Percentiles rank a stretch among this genome's conserved stretches.
Conservation (phyloP, 1,140 invertebrate species). For the Papilio machaon region DNA sequence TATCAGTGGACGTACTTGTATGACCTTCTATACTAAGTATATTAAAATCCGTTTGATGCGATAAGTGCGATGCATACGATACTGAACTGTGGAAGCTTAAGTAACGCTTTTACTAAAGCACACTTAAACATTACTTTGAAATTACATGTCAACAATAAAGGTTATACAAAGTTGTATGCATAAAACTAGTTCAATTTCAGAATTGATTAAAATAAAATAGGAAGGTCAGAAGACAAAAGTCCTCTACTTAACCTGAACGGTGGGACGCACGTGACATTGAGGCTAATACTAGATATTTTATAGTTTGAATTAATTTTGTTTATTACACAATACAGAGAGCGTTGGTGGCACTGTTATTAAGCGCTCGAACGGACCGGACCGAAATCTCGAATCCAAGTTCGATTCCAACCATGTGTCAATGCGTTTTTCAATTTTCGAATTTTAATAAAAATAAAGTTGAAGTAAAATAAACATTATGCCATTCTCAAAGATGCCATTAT, state of each 20-base stretch:
- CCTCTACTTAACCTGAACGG: not conserved
- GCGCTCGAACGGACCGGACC: too few relatives aligned
- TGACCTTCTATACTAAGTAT: too few relatives aligned
- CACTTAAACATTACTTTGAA: not conserved
- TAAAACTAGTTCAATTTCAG: not conserved
- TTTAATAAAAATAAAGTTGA: too few relatives aligned
- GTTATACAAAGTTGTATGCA: not conserved
- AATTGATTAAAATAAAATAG: not conserved
- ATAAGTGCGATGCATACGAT: not conserved
- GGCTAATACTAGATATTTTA: not conserved
- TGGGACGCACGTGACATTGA: constrained; percentile 17
- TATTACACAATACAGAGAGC: not conserved
- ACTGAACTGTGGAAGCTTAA: not conserved
- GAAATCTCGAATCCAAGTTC: too few relatives aligned
- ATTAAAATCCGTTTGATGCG: not conserved
- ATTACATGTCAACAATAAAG: not conserved
- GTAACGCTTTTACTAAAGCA: not conserved
- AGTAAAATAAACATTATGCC: not conserved
- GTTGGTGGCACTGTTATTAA: too few relatives aligned
- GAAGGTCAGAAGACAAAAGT: not conserved
- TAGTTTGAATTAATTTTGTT: constrained; percentile 1
- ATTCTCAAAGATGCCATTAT: not conserved
- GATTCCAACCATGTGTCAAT: too few relatives aligned
- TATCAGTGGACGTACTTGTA: too few relatives aligned
- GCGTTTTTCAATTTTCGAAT: too few relatives aligned